phyloP scores from a whole-genome alignment of 2,113 vertebrate species.

The Nerophis ophidion region DNA sequence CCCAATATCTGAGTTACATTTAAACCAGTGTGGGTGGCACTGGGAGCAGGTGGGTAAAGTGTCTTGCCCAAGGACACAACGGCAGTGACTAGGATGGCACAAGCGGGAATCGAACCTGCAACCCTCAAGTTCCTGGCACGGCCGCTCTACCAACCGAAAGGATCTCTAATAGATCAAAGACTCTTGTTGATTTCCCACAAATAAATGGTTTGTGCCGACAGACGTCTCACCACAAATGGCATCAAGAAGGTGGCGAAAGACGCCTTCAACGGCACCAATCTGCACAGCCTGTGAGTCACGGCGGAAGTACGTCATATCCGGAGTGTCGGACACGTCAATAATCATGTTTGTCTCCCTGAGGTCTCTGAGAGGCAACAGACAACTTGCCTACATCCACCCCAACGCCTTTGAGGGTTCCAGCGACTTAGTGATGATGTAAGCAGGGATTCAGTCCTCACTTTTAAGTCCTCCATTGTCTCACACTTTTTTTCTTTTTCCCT shows the following conservation, averaged over 20 bases:
- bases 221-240: conserved; percentile 88
- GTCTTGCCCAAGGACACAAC: no score
- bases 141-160: no score
- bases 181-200: conserved; percentile 30
- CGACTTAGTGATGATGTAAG: conserved; percentile 88
- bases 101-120: no score
- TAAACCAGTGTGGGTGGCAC: no score
- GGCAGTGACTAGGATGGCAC: no score
- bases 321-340: not conserved
- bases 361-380: conserved; percentile 82
- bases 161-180: conserved; percentile 12
- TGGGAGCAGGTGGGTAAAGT: no score
- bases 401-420: conserved; percentile 85
- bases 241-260: conserved; percentile 84
- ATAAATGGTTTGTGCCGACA: conserved; percentile 63
- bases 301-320: conserved; percentile 4
- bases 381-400: conserved; percentile 79
- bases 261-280: conserved; percentile 89
- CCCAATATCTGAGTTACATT: no score
- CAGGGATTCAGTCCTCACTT: conserved; percentile 41
- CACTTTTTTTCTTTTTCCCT: not conserved
- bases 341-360: conserved; percentile 33
- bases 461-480: not conserved
- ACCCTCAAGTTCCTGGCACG: no score
- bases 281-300: conserved; percentile 82